These are phyloP conservation scores for Pinna nobilis DNA, from an alignment of 1,140 invertebrate genomes.

Conservation along the genomic window DNA sequence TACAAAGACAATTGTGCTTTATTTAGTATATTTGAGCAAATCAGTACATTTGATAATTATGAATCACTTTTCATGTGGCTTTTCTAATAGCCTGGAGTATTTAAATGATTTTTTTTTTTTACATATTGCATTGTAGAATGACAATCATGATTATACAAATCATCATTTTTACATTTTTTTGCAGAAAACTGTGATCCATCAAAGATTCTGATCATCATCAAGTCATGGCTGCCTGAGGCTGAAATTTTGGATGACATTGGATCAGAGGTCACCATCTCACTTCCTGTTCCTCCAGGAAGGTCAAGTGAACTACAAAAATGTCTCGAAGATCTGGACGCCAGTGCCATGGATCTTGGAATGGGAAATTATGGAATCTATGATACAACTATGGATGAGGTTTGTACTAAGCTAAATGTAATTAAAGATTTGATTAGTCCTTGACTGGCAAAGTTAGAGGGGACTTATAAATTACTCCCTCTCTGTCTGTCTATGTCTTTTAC, in stretches of 20 bases:
- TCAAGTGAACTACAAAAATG: constrained; percentile 53
- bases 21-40: too few relatives aligned
- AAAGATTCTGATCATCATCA: constrained; percentile 49
- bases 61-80: background rate
- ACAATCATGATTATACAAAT: too few relatives aligned
- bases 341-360: constrained; percentile 54
- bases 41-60: too few relatives aligned
- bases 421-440: background rate
- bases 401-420: background rate
- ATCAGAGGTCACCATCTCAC: constrained; percentile 37
- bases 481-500: too few relatives aligned
- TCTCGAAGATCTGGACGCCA: constrained; percentile 64
- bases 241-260: constrained; percentile 45
- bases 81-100: too few relatives aligned
- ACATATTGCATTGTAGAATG: too few relatives aligned
- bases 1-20: too few relatives aligned
- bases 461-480: too few relatives aligned
- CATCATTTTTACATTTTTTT: too few relatives aligned
- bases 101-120: too few relatives aligned
- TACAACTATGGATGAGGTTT: constrained; percentile 72
- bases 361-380: constrained; percentile 69
- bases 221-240: constrained; percentile 50
- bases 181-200: constrained; percentile 35
- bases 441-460: background rate
- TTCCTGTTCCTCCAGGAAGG: constrained; percentile 34